Conservation (phyloP, 2,888 invertebrate genomes). For the Phaonia tiefii region DNA sequence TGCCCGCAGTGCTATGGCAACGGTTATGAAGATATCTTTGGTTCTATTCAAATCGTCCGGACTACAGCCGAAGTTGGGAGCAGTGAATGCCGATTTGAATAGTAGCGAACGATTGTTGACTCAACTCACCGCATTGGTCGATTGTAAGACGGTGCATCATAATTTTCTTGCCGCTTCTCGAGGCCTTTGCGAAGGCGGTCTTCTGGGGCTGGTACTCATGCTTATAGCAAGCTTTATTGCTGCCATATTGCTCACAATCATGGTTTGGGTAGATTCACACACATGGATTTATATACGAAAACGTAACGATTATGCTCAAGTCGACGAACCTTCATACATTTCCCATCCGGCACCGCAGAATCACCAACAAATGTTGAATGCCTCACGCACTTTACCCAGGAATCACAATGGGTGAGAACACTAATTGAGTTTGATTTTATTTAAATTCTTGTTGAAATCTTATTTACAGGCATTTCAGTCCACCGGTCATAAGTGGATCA, state of each 20-base stretch:
- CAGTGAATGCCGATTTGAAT: conserved; percentile 89
- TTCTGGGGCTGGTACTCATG: conserved; percentile 92
- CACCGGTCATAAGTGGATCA: conserved; percentile 80
- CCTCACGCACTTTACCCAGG: conserved; percentile 81
- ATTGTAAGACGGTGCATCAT: conserved; percentile 91
- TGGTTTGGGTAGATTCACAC: conserved; percentile 97
- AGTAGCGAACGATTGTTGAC: conserved; percentile 88
- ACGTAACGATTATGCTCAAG: conserved; percentile 90
- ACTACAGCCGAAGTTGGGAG: conserved; percentile 88
- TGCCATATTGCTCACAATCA: conserved; percentile 93
- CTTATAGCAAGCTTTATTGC: conserved; percentile 92
- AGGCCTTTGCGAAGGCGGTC: conserved; percentile 90
- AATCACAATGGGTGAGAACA: conserved; percentile 80
- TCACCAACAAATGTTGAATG: conserved; percentile 81
- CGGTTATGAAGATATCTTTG: conserved; percentile 80
- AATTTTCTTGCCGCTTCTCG: conserved; percentile 90
- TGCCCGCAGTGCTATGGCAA: conserved; percentile 81
- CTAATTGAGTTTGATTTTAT: conserved; percentile 66
- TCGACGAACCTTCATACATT: conserved; percentile 88
- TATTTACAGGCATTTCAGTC: conserved; percentile 79
- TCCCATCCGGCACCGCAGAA: conserved; percentile 81
- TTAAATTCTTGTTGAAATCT: conserved; percentile 65
- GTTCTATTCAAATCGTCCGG: conserved; percentile 81
- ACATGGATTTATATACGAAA: conserved; percentile 97
- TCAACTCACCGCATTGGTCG: conserved; percentile 86